Evolutionary conservation across 2,113 vertebrate species (phyloP).

Genomic region (Nibea albiflora): DNA sequence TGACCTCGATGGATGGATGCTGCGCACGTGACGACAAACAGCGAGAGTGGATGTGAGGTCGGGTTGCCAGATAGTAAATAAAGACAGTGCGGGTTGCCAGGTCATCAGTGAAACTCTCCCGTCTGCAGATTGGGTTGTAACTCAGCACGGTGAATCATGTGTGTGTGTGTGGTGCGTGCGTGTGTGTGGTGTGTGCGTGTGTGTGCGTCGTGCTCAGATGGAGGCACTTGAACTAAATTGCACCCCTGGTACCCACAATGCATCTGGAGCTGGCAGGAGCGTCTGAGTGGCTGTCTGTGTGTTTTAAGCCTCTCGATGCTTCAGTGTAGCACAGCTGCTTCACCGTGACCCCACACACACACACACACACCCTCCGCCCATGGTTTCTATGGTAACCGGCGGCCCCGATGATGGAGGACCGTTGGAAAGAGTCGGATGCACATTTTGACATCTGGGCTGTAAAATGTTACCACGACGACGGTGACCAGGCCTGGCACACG

Average conservation of each 20-base stretch:
- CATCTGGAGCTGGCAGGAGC: constrained; percentile 73
- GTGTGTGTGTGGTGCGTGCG: constrained; percentile 27
- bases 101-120: constrained; percentile 70
- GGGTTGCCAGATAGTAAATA: constrained; percentile 72
- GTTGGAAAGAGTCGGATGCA: not conserved
- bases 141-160: constrained; percentile 70
- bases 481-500: not conserved
- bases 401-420: not conserved
- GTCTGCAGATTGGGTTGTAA: constrained; percentile 69
- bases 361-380: not conserved
- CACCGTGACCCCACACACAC: constrained; percentile 10
- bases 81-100: constrained; percentile 63
- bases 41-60: constrained; percentile 36
- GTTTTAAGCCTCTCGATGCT: constrained; percentile 51
- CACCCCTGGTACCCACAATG: constrained; percentile 75
- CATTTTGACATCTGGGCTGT: not conserved
- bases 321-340: constrained; percentile 51
- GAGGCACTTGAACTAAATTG: constrained; percentile 70
- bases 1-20: constrained; percentile 36
- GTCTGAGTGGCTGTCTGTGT: constrained; percentile 62
- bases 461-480: not conserved
- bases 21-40: constrained; percentile 4
- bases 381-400: constrained; percentile 43
- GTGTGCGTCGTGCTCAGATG: constrained; percentile 38
- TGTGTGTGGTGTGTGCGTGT: constrained; percentile 21